phyloP scores from a whole-genome alignment of 2,888 invertebrate genomes.

The Caenorhabditis imperialis region DNA sequence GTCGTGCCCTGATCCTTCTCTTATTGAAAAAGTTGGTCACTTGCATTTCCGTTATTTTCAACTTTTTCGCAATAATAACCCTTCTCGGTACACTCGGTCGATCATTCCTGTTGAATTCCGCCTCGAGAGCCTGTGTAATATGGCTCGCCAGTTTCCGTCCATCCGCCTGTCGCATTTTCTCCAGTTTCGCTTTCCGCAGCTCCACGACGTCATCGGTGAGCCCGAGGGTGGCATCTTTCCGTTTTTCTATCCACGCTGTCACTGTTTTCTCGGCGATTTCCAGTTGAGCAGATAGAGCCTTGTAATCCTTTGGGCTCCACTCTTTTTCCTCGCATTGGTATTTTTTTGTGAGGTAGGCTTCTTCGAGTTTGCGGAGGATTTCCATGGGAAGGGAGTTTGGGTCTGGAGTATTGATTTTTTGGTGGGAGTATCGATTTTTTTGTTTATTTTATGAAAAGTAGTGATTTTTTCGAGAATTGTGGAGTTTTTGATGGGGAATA shows the following conservation, averaged over 20 bases:
- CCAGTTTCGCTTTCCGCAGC: neutral
- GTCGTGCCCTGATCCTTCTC: neutral
- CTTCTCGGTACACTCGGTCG: neutral
- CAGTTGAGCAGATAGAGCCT: neutral
- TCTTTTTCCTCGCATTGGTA: conserved; percentile 1
- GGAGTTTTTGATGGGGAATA: no score
- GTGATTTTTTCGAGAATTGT: no score
- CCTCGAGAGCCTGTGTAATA: neutral
- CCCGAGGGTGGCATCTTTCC: neutral
- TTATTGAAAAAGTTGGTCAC: neutral
- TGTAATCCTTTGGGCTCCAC: neutral
- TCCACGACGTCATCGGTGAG: neutral
- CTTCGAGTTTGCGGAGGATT: neutral
- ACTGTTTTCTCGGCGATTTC: neutral
- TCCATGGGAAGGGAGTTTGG: no score
- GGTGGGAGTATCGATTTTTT: no score
- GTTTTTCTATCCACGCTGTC: neutral
- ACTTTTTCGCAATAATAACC: neutral
- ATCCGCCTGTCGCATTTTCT: neutral
- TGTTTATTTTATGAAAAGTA: no score
- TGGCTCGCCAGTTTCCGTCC: neutral
- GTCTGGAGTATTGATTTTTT: no score
- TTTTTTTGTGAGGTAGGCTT: conserved; percentile 9
- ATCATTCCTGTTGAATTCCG: neutral
- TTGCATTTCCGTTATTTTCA: neutral